phyloP scores from a whole-genome alignment of 2,113 vertebrate species.

The Bubalus kerabau region DNA sequence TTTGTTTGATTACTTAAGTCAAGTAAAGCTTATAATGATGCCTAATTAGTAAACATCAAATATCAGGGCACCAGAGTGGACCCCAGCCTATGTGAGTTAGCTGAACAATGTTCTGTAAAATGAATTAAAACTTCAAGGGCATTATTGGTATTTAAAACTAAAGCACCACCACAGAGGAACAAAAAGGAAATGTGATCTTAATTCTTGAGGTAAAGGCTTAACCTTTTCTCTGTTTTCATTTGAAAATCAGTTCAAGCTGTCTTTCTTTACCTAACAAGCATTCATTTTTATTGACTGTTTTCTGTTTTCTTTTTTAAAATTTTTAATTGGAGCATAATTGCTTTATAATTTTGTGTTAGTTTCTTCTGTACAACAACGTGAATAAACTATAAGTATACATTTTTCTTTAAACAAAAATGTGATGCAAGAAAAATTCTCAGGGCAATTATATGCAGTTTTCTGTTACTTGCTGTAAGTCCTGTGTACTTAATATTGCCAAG shows the following conservation, averaged over 20 bases:
- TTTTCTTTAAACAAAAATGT: neutral
- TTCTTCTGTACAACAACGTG: neutral
- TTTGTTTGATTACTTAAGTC: constrained; percentile 26
- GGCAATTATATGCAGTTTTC: neutral
- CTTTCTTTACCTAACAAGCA: neutral
- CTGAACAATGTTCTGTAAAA: neutral
- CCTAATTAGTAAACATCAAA: neutral
- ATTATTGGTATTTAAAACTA: constrained; percentile 16
- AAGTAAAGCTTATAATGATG: neutral
- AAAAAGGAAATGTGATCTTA: neutral
- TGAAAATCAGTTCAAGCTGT: constrained; percentile 35
- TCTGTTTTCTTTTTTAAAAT: neutral
- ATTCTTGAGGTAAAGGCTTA: neutral
- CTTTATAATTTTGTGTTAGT: neutral
- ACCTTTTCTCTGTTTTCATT: neutral
- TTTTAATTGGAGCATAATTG: neutral
- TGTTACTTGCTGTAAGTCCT: neutral
- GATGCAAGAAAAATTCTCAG: neutral
- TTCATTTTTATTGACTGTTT: neutral
- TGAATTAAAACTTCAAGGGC: constrained; percentile 2
- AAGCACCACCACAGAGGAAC: neutral
- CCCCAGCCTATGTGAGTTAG: neutral
- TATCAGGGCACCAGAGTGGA: neutral
- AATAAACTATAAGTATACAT: neutral
- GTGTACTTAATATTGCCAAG: neutral